Evolutionary conservation across 2,888 invertebrate genomes (phyloP), one percentile per base, ranked within the genome.

Genomic region (Parnassius orleans): DNA sequence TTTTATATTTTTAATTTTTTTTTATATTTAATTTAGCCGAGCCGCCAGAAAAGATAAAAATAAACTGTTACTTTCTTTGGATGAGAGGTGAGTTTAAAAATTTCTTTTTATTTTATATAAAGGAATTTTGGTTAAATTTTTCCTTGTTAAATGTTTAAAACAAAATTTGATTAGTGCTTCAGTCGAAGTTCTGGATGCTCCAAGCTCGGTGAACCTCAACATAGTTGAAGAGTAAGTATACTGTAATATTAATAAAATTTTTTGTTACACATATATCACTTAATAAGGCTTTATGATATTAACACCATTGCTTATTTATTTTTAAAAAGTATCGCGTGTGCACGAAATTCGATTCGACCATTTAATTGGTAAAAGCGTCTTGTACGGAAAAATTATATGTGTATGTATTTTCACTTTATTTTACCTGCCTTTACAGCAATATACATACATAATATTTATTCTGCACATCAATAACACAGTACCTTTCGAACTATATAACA

Each of bases 211-310:
- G 43, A 60, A 75, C 9, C 63, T 68, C 19, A 68, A 74, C 53
- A 54, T 68, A 58, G 65, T 70, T 54, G 77, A 79, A 62, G 75
- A 79, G 83, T 82, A 75, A 82, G 82, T 82, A 19, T 62, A 44
- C 50, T 44, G 7, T 33, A 33, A 33, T 33, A 33, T 7, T 5
- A 0, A 7, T 33, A 33, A 33, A 33, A 7, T 19, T 19, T 19
- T 19, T 19, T 19, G 15, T 33, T 0, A 33, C 33, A 33, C 7
- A 33, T 0, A 33, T 33, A 33, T 33, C 7, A 33, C 33, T 7
- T 33, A 33, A 33, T 33, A 33, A 33, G 33, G 33, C 33, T 33
- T 33, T 33, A 33, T 33, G 33, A 33, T 33, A 33, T 5, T 33
- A 33, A 33, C 33, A 33, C 7, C 33, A 5, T 33, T 33, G 33